Evolutionary conservation across 1,140 invertebrate genomes (phyloP).

Genomic region (Eulimnadia texana): DNA sequence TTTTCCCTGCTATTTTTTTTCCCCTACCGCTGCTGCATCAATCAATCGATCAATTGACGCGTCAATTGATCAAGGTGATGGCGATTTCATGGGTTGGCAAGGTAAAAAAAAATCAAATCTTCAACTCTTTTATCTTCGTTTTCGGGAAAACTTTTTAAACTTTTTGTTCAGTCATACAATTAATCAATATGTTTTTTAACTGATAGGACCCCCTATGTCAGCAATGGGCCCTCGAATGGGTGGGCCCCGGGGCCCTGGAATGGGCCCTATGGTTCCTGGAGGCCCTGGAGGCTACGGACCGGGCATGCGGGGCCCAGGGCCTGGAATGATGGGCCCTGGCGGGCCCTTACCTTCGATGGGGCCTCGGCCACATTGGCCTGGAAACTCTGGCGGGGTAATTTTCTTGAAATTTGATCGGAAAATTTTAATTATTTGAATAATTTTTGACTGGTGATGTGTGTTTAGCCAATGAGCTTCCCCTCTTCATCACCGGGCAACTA

Average conservation of each 20-base stretch:
- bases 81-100: slow-evolving; percentile 71
- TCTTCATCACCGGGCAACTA: slow-evolving; percentile 79
- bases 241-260: slow-evolving; percentile 57
- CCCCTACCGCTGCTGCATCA: background rate
- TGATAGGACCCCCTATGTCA: slow-evolving; percentile 66
- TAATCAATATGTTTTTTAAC: slow-evolving; percentile 19
- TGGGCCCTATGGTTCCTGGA: slow-evolving; percentile 84
- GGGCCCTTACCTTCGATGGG: slow-evolving; percentile 30
- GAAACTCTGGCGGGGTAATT: slow-evolving; percentile 67
- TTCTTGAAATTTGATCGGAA: slow-evolving; percentile 3
- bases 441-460: too few relatives aligned
- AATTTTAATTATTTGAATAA: slow-evolving; percentile 3
- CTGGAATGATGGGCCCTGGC: slow-evolving; percentile 51
- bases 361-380: slow-evolving; percentile 72
- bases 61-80: slow-evolving; percentile 45
- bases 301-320: slow-evolving; percentile 69
- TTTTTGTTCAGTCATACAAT: background rate
- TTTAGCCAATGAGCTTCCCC: slow-evolving; percentile 73
- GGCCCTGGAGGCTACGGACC: slow-evolving; percentile 30
- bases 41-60: background rate
- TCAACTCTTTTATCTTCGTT: background rate
- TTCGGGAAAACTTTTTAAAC: background rate
- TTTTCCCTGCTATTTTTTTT: background rate
- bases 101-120: slow-evolving; percentile 37
- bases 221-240: slow-evolving; percentile 86